phyloP scores from a whole-genome alignment of 2,888 invertebrate genomes.

The Spodoptera exigua region DNA sequence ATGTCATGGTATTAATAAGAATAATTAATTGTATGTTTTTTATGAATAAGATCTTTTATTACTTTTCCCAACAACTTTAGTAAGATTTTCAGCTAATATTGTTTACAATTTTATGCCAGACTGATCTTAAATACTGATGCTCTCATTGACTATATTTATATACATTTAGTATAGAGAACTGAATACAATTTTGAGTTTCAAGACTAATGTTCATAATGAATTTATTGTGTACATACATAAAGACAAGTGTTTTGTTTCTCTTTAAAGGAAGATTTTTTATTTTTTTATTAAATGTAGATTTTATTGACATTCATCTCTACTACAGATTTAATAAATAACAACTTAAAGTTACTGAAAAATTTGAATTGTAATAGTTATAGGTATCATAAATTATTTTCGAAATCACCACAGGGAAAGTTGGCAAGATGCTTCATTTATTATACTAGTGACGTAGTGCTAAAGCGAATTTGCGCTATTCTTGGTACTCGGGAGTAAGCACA shows the following conservation, averaged over 20 bases:
- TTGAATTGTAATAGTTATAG: no score
- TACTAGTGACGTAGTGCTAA: no score
- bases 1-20: no score
- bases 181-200: slow-evolving; percentile 38
- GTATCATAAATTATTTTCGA: no score
- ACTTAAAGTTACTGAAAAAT: no score
- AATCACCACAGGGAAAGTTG: no score
- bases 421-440: no score
- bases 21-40: background rate
- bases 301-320: no score
- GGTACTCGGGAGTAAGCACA: no score
- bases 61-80: slow-evolving; percentile 9
- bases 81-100: slow-evolving; percentile 22
- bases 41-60: slow-evolving; percentile 11
- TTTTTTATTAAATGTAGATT: slow-evolving; percentile 7
- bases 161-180: slow-evolving; percentile 28
- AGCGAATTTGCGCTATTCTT: no score
- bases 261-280: slow-evolving; percentile 46
- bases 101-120: slow-evolving; percentile 15
- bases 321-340: no score
- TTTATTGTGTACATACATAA: slow-evolving; percentile 45
- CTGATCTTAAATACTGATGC: slow-evolving; percentile 17
- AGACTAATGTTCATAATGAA: slow-evolving; percentile 46
- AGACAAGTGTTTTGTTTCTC: slow-evolving; percentile 48
- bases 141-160: slow-evolving; percentile 34